A percentile compares a stretch with the other conserved stretches of the same genome.
Evolutionary conservation across 2,888 invertebrate genomes (phyloP).

Genomic region (Xiphydria camelus): DNA sequence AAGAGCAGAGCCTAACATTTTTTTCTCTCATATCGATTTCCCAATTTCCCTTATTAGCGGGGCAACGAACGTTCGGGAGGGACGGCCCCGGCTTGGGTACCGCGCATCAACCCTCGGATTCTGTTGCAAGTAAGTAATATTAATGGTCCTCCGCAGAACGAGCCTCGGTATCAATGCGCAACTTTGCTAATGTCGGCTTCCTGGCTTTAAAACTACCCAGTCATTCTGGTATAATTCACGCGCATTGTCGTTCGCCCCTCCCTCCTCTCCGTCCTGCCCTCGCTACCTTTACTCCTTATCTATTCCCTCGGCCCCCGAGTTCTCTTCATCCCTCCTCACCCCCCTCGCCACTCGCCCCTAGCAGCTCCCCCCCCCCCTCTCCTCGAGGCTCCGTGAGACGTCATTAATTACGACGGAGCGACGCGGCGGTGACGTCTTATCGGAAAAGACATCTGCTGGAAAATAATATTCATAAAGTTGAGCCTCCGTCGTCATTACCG

Average conservation of each 20-base stretch:
- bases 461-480: constrained; percentile 58
- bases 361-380: constrained; percentile 24
- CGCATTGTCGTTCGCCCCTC: constrained; percentile 44
- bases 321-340: not conserved
- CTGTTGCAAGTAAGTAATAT: constrained; percentile 53
- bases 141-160: constrained; percentile 48
- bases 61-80: not conserved
- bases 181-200: constrained; percentile 53
- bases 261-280: constrained; percentile 12
- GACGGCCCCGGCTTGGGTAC: not conserved
- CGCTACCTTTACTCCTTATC: constrained; percentile 4
- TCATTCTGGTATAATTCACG: constrained; percentile 56
- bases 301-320: not conserved
- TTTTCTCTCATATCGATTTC: constrained; percentile 5
- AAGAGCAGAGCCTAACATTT: no score
- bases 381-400: constrained; percentile 26
- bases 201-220: constrained; percentile 56
- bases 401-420: constrained; percentile 54
- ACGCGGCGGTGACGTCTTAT: constrained; percentile 49
- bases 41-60: constrained; percentile 8
- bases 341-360: not conserved
- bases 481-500: constrained; percentile 35
- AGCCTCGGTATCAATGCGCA: constrained; percentile 52
- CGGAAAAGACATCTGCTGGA: constrained; percentile 56
- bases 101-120: constrained; percentile 3